phyloP scores from a whole-genome alignment of 2,113 vertebrate species.

The Chloropsis hardwickii region DNA sequence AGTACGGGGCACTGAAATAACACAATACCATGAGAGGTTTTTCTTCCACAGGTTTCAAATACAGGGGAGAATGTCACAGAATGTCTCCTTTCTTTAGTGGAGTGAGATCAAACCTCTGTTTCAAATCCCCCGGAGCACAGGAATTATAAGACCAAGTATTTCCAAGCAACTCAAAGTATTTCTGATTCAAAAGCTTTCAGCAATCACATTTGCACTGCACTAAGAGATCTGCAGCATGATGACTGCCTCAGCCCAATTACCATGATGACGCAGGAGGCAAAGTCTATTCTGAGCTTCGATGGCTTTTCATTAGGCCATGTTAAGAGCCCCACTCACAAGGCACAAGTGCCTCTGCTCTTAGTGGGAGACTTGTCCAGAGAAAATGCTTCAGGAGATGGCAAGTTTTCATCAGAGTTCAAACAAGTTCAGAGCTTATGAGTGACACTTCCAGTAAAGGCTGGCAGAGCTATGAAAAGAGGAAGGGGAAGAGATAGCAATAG shows the following conservation, averaged over 20 bases:
- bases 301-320: neutral
- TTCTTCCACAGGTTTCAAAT: neutral
- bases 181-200: conserved; percentile 12
- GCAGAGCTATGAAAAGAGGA: neutral
- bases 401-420: neutral
- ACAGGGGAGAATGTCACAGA: neutral
- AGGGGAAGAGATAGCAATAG: neutral
- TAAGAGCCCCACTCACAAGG: neutral
- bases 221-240: neutral
- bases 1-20: neutral
- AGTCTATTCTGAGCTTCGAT: neutral
- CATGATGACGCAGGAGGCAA: neutral
- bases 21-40: neutral
- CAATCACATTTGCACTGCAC: neutral
- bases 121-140: neutral
- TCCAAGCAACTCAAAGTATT: neutral
- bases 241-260: neutral
- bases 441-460: neutral
- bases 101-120: neutral
- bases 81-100: neutral
- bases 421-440: neutral
- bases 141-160: neutral
- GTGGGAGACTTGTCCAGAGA: neutral
- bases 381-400: neutral
- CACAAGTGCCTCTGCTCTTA: neutral